phyloP scores from a whole-genome alignment of 2,113 vertebrate species.

The Platysteira castanea region DNA sequence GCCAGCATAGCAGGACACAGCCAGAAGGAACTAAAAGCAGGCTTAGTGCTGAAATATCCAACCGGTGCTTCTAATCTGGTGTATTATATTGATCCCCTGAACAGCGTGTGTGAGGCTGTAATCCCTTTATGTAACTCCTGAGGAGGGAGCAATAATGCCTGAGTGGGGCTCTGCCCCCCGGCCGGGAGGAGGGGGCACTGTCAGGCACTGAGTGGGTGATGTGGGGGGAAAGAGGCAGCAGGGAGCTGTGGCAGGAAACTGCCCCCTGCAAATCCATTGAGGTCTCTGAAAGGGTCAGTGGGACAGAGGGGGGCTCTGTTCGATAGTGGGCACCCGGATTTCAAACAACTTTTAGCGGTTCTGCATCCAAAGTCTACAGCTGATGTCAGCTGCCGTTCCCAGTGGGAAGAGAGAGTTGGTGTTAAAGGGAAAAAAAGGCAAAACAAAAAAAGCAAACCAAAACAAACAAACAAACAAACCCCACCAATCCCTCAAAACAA shows the following conservation, averaged over 20 bases:
- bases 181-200: neutral
- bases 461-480: neutral
- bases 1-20: neutral
- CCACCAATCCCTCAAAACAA: neutral
- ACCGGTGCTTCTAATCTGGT: neutral
- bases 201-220: rapidly evolving
- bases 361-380: neutral
- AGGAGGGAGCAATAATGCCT: neutral
- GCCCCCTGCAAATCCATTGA: rapidly evolving
- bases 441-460: neutral
- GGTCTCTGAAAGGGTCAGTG: neutral
- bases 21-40: neutral
- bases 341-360: neutral
- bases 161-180: rapidly evolving
- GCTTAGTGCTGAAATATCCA: neutral
- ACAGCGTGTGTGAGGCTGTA: rapidly evolving
- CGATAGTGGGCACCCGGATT: rapidly evolving
- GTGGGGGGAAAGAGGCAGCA: neutral
- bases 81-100: neutral
- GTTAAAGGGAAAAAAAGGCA: neutral
- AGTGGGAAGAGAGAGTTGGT: neutral
- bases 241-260: neutral
- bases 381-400: neutral
- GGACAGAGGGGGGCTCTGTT: neutral
- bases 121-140: neutral